Conservation (phyloP, 2,113 vertebrate genomes). For the Pterocles burchelli region DNA sequence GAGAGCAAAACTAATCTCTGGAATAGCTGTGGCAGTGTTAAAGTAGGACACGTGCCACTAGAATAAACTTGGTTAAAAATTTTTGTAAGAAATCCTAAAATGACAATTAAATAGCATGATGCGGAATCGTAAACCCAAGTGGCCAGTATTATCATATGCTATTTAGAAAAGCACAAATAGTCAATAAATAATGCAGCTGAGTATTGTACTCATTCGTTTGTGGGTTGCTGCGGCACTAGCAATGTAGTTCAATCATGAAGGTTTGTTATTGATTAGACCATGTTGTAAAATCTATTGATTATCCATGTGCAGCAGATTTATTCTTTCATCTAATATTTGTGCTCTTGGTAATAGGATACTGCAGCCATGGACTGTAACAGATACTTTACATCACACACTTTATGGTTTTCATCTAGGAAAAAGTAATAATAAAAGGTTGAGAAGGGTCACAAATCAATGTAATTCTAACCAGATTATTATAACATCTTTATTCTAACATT, state of each 20-base stretch:
- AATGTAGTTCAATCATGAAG: neutral
- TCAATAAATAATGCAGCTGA: neutral
- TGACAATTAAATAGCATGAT: neutral
- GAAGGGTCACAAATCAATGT: neutral
- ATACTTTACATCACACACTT: conserved; percentile 3
- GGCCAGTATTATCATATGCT: neutral
- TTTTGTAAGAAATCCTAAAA: neutral
- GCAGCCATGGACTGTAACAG: neutral
- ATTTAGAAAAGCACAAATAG: neutral
- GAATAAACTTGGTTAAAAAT: neutral
- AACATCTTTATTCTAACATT: conserved; percentile 7
- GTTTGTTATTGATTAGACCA: neutral
- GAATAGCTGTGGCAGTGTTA: neutral
- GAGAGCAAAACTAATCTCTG: neutral
- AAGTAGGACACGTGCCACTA: neutral
- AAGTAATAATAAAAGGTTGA: conserved; percentile 4
- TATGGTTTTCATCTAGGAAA: neutral
- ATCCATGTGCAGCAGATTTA: neutral
- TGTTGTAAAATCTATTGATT: conserved; percentile 39
- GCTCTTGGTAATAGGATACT: neutral
- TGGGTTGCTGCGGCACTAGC: neutral
- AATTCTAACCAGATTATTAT: neutral
- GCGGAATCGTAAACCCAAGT: neutral
- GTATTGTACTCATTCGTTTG: neutral
- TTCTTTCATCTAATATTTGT: conserved; percentile 31